These are phyloP conservation scores for Trypoxylon attenuatum DNA, from an alignment of 2,888 invertebrate genomes.

Conservation along the genomic window DNA sequence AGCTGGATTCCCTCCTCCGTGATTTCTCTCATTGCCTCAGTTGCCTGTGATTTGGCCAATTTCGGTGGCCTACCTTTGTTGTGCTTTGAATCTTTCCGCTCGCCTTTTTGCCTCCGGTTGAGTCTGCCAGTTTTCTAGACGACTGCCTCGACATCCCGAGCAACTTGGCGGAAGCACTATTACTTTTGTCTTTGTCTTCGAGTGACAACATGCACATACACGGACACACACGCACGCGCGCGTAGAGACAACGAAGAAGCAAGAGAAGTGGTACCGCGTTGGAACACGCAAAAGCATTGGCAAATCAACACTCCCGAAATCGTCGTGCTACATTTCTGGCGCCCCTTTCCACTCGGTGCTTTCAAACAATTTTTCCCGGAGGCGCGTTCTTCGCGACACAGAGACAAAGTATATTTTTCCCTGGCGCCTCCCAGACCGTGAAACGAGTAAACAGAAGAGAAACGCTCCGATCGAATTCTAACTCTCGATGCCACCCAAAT, in stretches of 20 bases:
- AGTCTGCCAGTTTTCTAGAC: conserved; percentile 29
- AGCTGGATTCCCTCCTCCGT: background rate
- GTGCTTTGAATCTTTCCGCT: conserved; percentile 17
- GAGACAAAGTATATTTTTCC: too few relatives aligned
- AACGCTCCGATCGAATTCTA: too few relatives aligned
- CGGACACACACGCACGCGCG: too few relatives aligned
- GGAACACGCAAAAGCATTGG: background rate
- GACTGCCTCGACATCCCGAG: conserved; percentile 14
- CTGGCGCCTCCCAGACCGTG: too few relatives aligned
- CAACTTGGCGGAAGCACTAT: conserved; percentile 23
- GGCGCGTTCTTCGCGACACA: too few relatives aligned
- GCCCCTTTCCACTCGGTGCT: background rate
- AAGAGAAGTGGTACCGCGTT: conserved; percentile 1
- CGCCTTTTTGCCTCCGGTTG: conserved; percentile 13
- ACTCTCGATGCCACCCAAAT: too few relatives aligned
- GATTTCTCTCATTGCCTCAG: conserved; percentile 3
- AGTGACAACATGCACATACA: too few relatives aligned
- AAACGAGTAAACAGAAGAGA: too few relatives aligned
- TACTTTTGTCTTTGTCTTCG: background rate
- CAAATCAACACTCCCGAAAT: conserved; percentile 35
- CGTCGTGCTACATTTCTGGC: conserved; percentile 4
- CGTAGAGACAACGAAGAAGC: conserved; percentile 3
- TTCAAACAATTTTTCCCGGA: background rate
- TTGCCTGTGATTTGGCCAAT: conserved; percentile 8
- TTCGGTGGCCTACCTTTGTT: conserved; percentile 2